Base-by-base conservation (phyloP, 2,888 invertebrate species). In the Macaria notata region DNA sequence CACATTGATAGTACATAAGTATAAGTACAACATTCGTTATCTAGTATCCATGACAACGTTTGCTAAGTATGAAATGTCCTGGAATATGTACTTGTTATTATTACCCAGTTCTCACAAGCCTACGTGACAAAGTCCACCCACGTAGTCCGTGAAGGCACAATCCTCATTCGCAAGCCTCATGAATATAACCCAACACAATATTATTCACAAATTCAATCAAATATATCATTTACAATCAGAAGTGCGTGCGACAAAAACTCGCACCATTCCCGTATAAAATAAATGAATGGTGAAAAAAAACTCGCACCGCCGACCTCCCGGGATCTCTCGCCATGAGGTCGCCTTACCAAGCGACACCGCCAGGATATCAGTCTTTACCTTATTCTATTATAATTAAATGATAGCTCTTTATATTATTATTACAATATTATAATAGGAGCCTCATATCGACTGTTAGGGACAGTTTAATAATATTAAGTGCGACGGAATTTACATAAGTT, bases 291-390 rank as follows among this genome's bases (percentile, higher is more conserved):
- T 19, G 19, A 19, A 19, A 19, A 83, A 83, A 84, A 83, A 81
- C 75, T 83, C 76, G 78, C 83, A 78, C 79, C 72, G 76, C 57
- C 52, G 69, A 66, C 74, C 69, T 74, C 84, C 83, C 66, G 72
- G 64, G 31, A 79, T 36, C 71, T 67, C 77, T 54, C 78, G 60
- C 76, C 73, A 68, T 73, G 80, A 66, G 67, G 71, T 61, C 72
- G 19, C 58, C 47, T 54, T 62, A 46, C 46, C 52, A 39, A 4
- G 49, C 47, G 54, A 54, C 62, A 56, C 62, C 62, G 62, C 56
- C 44, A 60, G 56, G 59, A 61, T 51, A 54, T 59, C 52, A 50
- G 49, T 42, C 47, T 43, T 45, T 64, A 59, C 57, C 46, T 62
- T 59, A 60, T 62, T 57, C 57, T 61, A 66, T 61, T 62, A 53